Conservation (phyloP, 1,140 invertebrate species). For the Centruroides sculpturatus region DNA sequence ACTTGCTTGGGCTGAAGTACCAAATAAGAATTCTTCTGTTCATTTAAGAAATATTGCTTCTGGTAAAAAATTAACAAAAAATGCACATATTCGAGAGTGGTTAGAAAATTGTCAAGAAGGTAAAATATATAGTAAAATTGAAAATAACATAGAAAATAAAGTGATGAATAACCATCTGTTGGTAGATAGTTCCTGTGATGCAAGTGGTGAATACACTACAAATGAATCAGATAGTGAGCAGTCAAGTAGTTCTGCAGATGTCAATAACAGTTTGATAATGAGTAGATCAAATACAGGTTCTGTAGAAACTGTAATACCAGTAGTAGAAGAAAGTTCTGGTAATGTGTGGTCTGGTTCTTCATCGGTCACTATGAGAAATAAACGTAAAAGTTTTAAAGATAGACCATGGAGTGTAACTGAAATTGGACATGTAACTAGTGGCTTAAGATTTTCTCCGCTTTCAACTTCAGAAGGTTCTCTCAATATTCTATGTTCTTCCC, state of each 20-base stretch:
- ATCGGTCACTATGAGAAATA: slow-evolving; percentile 32
- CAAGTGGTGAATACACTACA: slow-evolving; percentile 74
- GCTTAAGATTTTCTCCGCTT: slow-evolving; percentile 36
- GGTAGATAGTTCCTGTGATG: slow-evolving; percentile 54
- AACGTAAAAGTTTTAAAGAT: slow-evolving; percentile 32
- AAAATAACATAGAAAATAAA: not conserved
- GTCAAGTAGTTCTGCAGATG: slow-evolving; percentile 55
- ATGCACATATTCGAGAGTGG: slow-evolving; percentile 6
- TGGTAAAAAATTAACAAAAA: slow-evolving; percentile 1
- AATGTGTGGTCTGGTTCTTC: not conserved
- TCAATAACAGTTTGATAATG: slow-evolving; percentile 44
- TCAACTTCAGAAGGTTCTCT: slow-evolving; percentile 77
- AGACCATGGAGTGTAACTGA: slow-evolving; percentile 74
- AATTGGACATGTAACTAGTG: slow-evolving; percentile 46
- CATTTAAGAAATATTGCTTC: not conserved
- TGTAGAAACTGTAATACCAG: slow-evolving; percentile 28
- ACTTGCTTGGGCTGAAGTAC: no score
- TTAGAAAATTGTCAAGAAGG: slow-evolving; percentile 4
- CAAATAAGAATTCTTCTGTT: no score
- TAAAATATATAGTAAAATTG: not conserved
- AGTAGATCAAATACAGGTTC: slow-evolving; percentile 31
- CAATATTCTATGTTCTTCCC: slow-evolving; percentile 35
- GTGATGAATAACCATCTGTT: not conserved
- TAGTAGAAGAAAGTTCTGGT: not conserved
- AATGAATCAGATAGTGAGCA: slow-evolving; percentile 48